Evolutionary conservation across 2,797 vertebrate genomes (phyloP).

Genomic region (Arctocebus calabarensis): DNA sequence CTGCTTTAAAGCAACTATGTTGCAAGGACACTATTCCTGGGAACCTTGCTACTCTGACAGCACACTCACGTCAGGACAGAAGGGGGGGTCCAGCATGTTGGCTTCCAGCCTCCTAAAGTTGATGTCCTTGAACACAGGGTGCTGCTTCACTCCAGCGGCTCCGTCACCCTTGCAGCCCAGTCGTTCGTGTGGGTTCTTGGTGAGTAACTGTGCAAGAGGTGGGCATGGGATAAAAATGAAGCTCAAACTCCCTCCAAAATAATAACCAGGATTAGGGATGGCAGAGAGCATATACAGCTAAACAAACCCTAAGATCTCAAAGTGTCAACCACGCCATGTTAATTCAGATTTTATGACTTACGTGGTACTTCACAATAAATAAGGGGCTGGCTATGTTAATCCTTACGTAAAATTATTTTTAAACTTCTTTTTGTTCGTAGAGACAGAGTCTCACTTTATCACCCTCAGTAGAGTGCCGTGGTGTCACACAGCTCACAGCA

Average conservation of each 20-base stretch:
- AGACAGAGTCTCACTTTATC: no score
- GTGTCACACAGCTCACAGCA: no score
- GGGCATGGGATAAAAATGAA: neutral
- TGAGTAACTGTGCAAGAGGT: conserved; percentile 89
- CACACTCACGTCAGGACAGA: conserved; percentile 94
- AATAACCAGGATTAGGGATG: neutral
- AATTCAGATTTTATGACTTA: neutral
- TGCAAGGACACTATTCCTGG: neutral
- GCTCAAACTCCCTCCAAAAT: neutral
- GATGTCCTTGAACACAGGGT: conserved; percentile 94
- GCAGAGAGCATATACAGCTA: neutral
- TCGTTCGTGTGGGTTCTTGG: conserved; percentile 93
- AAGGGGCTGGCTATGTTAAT: neutral
- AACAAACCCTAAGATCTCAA: neutral
- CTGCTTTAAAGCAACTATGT: neutral
- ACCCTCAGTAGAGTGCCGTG: no score
- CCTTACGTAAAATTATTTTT: neutral
- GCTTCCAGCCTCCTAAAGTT: conserved; percentile 96
- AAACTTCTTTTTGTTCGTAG: neutral
- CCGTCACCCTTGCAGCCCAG: conserved; percentile 92
- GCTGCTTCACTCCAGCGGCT: conserved; percentile 92
- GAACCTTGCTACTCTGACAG: neutral
- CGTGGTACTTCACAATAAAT: neutral
- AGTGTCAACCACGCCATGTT: no score
- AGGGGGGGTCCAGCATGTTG: conserved; percentile 94